Conservation (phyloP, 2,797 vertebrate genomes). For the Anguilla anguilla region DNA sequence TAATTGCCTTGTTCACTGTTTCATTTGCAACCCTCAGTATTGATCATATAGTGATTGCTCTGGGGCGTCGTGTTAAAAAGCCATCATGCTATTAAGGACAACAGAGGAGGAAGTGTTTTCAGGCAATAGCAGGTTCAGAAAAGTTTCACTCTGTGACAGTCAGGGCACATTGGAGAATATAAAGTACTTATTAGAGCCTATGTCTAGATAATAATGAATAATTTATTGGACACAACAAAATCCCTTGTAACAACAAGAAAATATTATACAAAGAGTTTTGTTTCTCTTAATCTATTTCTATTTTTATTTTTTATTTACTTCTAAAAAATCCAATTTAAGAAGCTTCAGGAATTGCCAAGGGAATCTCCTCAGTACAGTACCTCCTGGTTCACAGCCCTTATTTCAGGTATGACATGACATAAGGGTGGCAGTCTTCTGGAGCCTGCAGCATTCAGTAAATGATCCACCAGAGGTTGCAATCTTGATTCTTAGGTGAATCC, state of each 20-base stretch:
- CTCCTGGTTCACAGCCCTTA: neutral
- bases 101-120: neutral
- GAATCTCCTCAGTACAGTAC: neutral
- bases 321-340: neutral
- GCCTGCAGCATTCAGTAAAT: neutral
- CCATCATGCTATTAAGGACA: conserved; percentile 6
- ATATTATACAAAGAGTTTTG: neutral
- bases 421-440: neutral
- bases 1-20: conserved; percentile 15
- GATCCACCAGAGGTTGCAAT: neutral
- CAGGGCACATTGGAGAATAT: neutral
- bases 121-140: neutral
- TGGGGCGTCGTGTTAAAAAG: conserved; percentile 15
- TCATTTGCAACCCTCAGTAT: conserved; percentile 12
- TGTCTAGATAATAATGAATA: neutral
- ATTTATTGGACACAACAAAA: neutral
- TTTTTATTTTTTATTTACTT: neutral
- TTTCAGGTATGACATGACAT: neutral
- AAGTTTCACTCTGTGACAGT: neutral
- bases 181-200: neutral
- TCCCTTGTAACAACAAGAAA: neutral
- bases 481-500: neutral
- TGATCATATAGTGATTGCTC: conserved; percentile 20
- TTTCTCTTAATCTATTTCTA: neutral
- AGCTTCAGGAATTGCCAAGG: neutral